Evolutionary conservation across 2,888 invertebrate genomes (phyloP).

Genomic region (Drosophila koepferae): DNA sequence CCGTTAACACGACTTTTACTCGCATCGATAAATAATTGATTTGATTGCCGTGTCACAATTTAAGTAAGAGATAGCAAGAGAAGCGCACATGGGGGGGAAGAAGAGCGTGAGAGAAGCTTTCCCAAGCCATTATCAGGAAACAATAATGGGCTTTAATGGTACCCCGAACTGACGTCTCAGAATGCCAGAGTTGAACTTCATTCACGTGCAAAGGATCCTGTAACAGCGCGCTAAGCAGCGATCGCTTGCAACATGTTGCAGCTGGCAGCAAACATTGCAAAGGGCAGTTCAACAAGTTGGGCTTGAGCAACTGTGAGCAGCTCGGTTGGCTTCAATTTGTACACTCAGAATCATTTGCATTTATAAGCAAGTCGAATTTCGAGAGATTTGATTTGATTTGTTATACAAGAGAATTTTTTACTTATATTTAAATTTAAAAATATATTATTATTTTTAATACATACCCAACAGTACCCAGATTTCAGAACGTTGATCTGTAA

Average conservation of each 20-base stretch:
- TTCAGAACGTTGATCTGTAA: background rate
- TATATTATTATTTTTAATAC: background rate
- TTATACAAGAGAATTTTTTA: background rate
- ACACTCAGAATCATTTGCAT: background rate
- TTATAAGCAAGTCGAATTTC: background rate
- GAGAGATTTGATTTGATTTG: background rate
- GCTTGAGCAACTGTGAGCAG: background rate
- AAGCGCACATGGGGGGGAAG: background rate
- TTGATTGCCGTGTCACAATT: conserved; percentile 69
- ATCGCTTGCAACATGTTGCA: conserved; percentile 55
- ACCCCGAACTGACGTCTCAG: conserved; percentile 27
- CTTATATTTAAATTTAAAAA: background rate
- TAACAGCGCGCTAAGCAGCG: conserved; percentile 14
- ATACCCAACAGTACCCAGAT: background rate
- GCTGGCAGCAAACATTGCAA: conserved; percentile 8
- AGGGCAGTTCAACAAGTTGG: conserved; percentile 20
- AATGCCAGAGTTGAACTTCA: conserved; percentile 15
- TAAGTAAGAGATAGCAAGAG: conserved; percentile 38
- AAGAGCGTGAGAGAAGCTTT: conserved; percentile 58
- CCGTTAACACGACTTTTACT: conserved; percentile 72
- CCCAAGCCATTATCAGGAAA: conserved; percentile 51
- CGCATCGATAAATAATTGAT: conserved; percentile 68
- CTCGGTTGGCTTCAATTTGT: background rate
- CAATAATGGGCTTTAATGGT: conserved; percentile 54
- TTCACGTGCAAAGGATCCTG: conserved; percentile 50